phyloP scores from a whole-genome alignment of 2,888 invertebrate genomes.

The Chrysomela aeneicollis region DNA sequence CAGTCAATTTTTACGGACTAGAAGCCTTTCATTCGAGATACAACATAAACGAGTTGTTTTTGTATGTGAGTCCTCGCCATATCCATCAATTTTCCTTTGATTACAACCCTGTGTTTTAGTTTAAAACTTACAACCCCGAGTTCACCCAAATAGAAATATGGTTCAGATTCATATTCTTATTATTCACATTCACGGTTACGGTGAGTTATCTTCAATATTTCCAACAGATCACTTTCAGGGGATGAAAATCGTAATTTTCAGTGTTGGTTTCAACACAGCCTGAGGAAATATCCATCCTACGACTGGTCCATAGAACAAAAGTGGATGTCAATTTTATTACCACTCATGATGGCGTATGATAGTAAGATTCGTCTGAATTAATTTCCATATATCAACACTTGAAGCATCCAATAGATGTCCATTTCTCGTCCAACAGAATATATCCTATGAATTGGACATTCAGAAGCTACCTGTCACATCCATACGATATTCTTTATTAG shows the following conservation, averaged over 20 bases:
- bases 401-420: no score
- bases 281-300: slow-evolving; percentile 84
- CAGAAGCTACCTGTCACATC: no score
- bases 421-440: no score
- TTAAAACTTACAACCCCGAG: slow-evolving; percentile 94
- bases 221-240: not conserved
- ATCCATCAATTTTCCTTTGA: not conserved
- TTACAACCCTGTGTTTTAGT: slow-evolving; percentile 67
- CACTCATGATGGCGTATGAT: slow-evolving; percentile 87
- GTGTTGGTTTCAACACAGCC: slow-evolving; percentile 93
- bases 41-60: slow-evolving; percentile 81
- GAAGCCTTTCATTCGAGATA: slow-evolving; percentile 86
- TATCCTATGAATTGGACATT: no score
- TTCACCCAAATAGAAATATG: slow-evolving; percentile 98
- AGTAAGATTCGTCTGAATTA: slow-evolving; percentile 69
- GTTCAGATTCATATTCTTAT: slow-evolving; percentile 92
- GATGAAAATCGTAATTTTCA: slow-evolving; percentile 60
- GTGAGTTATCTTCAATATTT: slow-evolving; percentile 71
- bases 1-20: slow-evolving; percentile 83
- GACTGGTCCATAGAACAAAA: slow-evolving; percentile 99
- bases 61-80: slow-evolving; percentile 74
- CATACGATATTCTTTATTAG: no score
- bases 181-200: slow-evolving; percentile 84
- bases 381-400: not conserved
- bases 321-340: slow-evolving; percentile 90